These are phyloP conservation scores for Perdita meconis DNA, from an alignment of 2,888 invertebrate species.

Conservation along the genomic window DNA sequence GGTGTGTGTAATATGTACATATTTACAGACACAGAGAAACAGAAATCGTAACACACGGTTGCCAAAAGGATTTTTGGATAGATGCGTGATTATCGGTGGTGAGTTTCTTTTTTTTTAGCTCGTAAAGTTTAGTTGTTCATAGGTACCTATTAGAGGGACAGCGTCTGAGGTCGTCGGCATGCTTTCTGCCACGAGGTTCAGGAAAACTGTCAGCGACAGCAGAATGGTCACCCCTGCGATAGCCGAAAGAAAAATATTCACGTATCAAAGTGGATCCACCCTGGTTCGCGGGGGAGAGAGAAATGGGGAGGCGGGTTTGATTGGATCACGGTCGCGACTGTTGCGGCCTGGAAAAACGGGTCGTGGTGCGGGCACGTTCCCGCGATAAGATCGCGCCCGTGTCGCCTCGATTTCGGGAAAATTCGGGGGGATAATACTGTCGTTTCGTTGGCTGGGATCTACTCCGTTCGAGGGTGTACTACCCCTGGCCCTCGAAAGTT, in stretches of 20 bases:
- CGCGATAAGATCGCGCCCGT: conserved; percentile 12
- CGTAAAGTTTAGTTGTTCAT: conserved; percentile 64
- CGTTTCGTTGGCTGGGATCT: neutral
- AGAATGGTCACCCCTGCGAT: conserved; percentile 96
- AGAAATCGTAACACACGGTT: conserved; percentile 69
- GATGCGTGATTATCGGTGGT: conserved; percentile 55
- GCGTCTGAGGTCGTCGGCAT: conserved; percentile 95
- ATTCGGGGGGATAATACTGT: neutral
- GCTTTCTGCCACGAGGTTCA: conserved; percentile 98
- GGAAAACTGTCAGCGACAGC: conserved; percentile 98
- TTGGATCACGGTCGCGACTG: neutral
- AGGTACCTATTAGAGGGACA: conserved; percentile 91
- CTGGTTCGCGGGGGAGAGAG: neutral
- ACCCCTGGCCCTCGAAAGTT: neutral
- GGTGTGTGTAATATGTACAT: conserved; percentile 44
- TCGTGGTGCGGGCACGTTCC: conserved; percentile 1
- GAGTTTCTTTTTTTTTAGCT: too few relatives aligned
- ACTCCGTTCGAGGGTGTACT: neutral
- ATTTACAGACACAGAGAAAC: conserved; percentile 62
- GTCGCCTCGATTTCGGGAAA: neutral
- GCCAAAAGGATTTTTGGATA: conserved; percentile 63
- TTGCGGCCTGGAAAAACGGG: neutral
- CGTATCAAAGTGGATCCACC: conserved; percentile 27
- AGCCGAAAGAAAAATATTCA: conserved; percentile 66
- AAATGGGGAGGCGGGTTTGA: neutral